These are phyloP conservation scores for Halesus radiatus DNA, from an alignment of 1,140 invertebrate species.

Conservation along the genomic window DNA sequence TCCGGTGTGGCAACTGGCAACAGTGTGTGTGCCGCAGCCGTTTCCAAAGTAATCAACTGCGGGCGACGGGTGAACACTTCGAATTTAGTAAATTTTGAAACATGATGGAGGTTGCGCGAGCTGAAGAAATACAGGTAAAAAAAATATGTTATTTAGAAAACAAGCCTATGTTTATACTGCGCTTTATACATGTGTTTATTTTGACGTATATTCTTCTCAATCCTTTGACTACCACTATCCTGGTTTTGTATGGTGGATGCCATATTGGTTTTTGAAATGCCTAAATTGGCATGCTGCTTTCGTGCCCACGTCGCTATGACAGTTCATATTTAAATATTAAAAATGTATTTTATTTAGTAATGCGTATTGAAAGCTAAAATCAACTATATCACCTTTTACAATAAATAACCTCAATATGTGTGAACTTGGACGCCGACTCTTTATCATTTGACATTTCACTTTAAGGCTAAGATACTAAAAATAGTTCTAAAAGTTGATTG, in stretches of 20 bases:
- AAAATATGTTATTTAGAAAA: not conserved
- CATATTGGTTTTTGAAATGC: conserved; percentile 43
- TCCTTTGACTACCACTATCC: not conserved
- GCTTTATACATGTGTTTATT: too few relatives aligned
- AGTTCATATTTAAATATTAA: conserved; percentile 18
- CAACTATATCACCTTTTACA: too few relatives aligned
- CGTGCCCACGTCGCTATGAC: conserved; percentile 37
- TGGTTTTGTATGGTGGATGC: conserved; percentile 30
- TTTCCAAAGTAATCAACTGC: not conserved
- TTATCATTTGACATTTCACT: conserved; percentile 21
- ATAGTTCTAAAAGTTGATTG: conserved; percentile 4
- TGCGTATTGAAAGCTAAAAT: too few relatives aligned
- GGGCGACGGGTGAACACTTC: not conserved
- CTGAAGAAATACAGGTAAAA: conserved; percentile 46
- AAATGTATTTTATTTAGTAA: not conserved
- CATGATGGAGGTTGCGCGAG: conserved; percentile 44
- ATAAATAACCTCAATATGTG: not conserved
- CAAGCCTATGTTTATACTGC: too few relatives aligned
- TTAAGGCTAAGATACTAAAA: conserved; percentile 29
- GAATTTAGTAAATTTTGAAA: conserved; percentile 6
- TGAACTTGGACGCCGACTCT: not conserved
- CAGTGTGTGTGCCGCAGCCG: too few relatives aligned
- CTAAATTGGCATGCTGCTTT: conserved; percentile 47
- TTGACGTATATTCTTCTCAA: too few relatives aligned
- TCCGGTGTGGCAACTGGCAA: too few relatives aligned